These are phyloP conservation scores for Nomada lathburiana DNA, from an alignment of 2,888 invertebrate species.

Conservation along the genomic window DNA sequence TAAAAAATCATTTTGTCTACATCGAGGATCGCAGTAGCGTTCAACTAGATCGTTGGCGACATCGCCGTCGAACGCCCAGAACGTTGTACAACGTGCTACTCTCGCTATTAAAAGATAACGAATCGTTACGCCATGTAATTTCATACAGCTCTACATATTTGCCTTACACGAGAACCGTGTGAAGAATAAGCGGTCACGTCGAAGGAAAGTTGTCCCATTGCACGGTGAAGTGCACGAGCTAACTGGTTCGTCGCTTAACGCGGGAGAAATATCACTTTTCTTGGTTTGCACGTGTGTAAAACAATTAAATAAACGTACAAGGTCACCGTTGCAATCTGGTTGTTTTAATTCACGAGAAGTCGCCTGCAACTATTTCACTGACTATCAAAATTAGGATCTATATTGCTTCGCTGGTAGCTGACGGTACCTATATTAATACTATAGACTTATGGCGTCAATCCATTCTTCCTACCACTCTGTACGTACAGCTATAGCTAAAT, in stretches of 20 bases:
- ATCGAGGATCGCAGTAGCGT: background rate
- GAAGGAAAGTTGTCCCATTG: slow-evolving; percentile 43
- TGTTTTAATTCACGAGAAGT: slow-evolving; percentile 15
- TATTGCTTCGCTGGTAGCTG: slow-evolving; percentile 3
- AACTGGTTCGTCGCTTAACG: slow-evolving; percentile 23
- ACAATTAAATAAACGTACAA: slow-evolving; percentile 42
- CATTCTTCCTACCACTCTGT: background rate
- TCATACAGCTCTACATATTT: slow-evolving; percentile 35
- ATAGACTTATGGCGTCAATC: slow-evolving; percentile 5
- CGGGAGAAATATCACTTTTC: slow-evolving; percentile 53
- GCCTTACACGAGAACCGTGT: slow-evolving; percentile 37
- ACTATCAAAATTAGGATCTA: background rate
- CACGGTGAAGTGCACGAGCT: slow-evolving; percentile 23
- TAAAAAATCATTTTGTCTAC: slow-evolving; percentile 18
- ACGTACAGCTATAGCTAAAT: background rate
- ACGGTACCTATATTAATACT: background rate
- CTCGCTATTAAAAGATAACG: slow-evolving; percentile 1
- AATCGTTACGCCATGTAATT: slow-evolving; percentile 36
- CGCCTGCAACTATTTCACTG: slow-evolving; percentile 4
- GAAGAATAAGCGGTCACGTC: slow-evolving; percentile 38
- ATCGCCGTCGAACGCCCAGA: background rate
- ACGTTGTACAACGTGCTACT: background rate
- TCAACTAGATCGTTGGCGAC: slow-evolving; percentile 25
- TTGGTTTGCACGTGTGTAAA: slow-evolving; percentile 38
- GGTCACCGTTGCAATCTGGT: slow-evolving; percentile 25